These are phyloP conservation scores for Drymodes brunneopygia DNA, from an alignment of 2,113 vertebrate genomes.

Conservation along the genomic window DNA sequence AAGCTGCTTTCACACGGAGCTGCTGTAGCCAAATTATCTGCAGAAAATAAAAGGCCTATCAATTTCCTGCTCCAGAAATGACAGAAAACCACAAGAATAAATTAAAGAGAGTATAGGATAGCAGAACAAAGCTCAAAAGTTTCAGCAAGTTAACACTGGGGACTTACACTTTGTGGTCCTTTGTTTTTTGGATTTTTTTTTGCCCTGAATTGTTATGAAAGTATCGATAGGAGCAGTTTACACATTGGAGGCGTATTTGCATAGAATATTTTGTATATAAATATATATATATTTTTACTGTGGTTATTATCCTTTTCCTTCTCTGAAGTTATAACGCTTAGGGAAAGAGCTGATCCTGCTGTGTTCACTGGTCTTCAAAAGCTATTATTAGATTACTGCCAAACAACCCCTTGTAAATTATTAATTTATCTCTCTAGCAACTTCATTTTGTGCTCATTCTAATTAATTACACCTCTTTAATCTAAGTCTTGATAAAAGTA, in stretches of 20 bases:
- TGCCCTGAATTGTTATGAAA: not conserved
- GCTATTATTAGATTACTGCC: slow-evolving; percentile 88
- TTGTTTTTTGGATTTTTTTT: not conserved
- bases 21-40: not conserved
- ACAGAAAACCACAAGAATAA: not conserved
- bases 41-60: not conserved
- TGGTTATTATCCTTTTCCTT: slow-evolving; percentile 72
- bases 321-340: slow-evolving; percentile 72
- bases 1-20: not conserved
- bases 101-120: not conserved
- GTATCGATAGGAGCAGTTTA: not conserved
- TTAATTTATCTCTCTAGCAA: slow-evolving; percentile 84
- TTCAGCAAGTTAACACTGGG: not conserved
- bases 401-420: slow-evolving; percentile 89
- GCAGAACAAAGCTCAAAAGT: not conserved
- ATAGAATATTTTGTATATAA: not conserved
- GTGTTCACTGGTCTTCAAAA: slow-evolving; percentile 80
- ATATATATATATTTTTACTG: slow-evolving; percentile 74
- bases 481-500: slow-evolving; percentile 74
- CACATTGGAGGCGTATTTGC: not conserved
- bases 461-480: slow-evolving; percentile 85
- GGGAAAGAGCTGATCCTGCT: slow-evolving; percentile 69
- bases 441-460: slow-evolving; percentile 87
- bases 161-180: not conserved
- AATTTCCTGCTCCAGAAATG: not conserved